Conservation (phyloP, 1,140 invertebrate species). For the Drosophila littoralis region DNA sequence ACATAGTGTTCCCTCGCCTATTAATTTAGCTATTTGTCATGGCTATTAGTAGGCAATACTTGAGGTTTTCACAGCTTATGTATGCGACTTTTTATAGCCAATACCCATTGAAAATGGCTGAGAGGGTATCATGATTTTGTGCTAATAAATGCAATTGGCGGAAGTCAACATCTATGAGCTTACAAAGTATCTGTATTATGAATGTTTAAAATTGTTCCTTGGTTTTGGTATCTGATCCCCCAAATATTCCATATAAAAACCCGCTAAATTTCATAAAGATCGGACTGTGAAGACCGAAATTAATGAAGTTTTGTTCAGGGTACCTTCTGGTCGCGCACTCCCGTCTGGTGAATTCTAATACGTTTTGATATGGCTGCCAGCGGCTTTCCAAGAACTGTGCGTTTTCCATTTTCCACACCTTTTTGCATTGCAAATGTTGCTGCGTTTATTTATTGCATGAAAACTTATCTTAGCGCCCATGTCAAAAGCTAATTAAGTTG, state of each 20-base stretch:
- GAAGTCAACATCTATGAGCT: too few relatives aligned
- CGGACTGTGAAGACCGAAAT: too few relatives aligned
- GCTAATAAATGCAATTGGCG: too few relatives aligned
- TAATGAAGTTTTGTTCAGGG: too few relatives aligned
- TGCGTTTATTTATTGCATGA: conserved; percentile 43
- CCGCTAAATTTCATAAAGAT: too few relatives aligned
- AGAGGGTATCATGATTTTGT: too few relatives aligned
- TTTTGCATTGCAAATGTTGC: conserved; percentile 62
- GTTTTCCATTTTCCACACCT: conserved; percentile 17
- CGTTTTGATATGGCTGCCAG: conserved; percentile 3
- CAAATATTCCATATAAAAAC: too few relatives aligned
- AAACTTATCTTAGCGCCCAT: conserved; percentile 68
- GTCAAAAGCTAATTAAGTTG: conserved; percentile 69
- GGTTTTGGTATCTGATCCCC: too few relatives aligned
- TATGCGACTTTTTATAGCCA: conserved; percentile 3
- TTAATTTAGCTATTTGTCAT: conserved; percentile 78
- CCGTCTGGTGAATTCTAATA: background rate
- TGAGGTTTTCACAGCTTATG: conserved; percentile 31
- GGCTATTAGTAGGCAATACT: conserved; percentile 60
- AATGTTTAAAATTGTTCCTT: too few relatives aligned
- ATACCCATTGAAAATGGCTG: too few relatives aligned
- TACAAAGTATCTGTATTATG: too few relatives aligned
- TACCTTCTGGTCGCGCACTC: too few relatives aligned
- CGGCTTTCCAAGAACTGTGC: conserved; percentile 13
- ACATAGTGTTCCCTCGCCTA: conserved; percentile 29